Percentiles rank a stretch among this genome's conserved stretches.
These are phyloP conservation scores for Tortrix viridana DNA, from an alignment of 2,888 invertebrate species.

Conservation along the genomic window DNA sequence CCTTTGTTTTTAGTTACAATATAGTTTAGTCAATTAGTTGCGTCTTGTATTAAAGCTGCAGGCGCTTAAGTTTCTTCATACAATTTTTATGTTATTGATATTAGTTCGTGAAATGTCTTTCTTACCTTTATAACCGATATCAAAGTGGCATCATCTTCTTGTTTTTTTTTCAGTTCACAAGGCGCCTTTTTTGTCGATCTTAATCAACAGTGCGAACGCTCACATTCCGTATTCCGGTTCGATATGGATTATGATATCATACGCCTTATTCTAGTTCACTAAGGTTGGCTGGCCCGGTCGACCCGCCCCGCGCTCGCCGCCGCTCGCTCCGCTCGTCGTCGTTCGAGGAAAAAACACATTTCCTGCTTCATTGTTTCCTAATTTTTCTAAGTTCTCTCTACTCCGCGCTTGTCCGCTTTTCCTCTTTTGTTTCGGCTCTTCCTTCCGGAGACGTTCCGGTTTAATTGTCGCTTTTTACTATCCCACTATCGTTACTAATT, in stretches of 20 bases:
- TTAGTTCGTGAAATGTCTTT: too few species aligned
- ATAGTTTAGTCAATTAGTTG: neutral
- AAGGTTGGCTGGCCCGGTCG: neutral
- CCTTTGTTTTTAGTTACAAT: neutral
- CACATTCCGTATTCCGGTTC: too few species aligned
- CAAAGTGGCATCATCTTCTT: too few species aligned
- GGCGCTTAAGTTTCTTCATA: slow-evolving; percentile 4
- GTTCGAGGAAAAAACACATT: slow-evolving; percentile 66
- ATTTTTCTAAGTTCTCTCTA: slow-evolving; percentile 71
- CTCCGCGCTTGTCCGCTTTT: slow-evolving; percentile 56
- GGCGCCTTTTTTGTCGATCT: too few species aligned
- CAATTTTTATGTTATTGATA: neutral
- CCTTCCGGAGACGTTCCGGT: slow-evolving; percentile 69
- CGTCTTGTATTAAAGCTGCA: slow-evolving; percentile 3
- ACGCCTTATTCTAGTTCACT: too few species aligned
- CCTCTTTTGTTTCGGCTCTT: slow-evolving; percentile 67
- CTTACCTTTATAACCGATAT: too few species aligned
- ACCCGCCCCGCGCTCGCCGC: neutral
- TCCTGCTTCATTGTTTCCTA: slow-evolving; percentile 75
- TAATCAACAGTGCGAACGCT: too few species aligned
- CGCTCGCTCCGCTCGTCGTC: slow-evolving; percentile 47
- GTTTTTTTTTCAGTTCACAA: too few species aligned
- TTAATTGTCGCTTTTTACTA: slow-evolving; percentile 75
- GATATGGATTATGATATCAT: too few species aligned
- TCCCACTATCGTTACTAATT: slow-evolving; percentile 49